Percentiles rank a stretch among this genome's conserved stretches.
Conservation (phyloP, 2,797 vertebrate species). For the Paguma larvata region DNA sequence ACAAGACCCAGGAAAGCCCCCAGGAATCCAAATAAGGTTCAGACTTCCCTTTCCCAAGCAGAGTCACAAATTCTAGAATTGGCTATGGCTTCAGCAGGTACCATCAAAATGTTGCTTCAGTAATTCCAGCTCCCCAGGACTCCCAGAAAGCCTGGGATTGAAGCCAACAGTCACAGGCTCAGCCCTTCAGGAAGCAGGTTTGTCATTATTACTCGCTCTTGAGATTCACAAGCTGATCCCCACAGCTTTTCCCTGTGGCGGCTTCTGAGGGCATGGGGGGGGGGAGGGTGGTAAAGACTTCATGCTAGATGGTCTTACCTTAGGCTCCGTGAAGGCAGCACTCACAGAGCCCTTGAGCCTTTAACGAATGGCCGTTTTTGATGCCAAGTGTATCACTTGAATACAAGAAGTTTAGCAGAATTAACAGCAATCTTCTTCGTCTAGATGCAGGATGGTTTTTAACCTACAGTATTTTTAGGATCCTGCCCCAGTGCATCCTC, state of each 20-base stretch:
- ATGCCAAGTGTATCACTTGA: conserved; percentile 6
- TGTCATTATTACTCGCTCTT: conserved; percentile 28
- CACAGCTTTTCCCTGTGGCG: not conserved
- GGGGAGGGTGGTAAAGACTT: conserved; percentile 52
- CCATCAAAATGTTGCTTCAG: conserved; percentile 50
- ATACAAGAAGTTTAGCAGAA: conserved; percentile 48
- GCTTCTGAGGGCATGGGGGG: conserved; percentile 32
- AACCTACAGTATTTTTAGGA: conserved; percentile 63
- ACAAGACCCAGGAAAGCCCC: not conserved
- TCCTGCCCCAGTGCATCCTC: not conserved
- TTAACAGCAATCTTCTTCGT: conserved; percentile 46
- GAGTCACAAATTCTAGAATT: conserved; percentile 56
- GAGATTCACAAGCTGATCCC: not conserved
- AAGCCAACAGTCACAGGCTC: conserved; percentile 28
- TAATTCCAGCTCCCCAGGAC: conserved; percentile 28
- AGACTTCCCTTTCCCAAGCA: conserved; percentile 51
- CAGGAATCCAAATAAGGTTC: conserved; percentile 35
- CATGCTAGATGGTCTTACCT: conserved; percentile 59
- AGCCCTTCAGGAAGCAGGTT: conserved; percentile 48
- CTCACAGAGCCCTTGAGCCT: not conserved
- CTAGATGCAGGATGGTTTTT: conserved; percentile 49
- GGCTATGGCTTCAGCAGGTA: conserved; percentile 3
- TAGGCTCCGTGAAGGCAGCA: not conserved
- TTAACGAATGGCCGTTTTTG: conserved; percentile 61
- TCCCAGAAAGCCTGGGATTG: not conserved